These are phyloP conservation scores for Petrophora chlorosata DNA, from an alignment of 2,888 invertebrate genomes.

Conservation along the genomic window DNA sequence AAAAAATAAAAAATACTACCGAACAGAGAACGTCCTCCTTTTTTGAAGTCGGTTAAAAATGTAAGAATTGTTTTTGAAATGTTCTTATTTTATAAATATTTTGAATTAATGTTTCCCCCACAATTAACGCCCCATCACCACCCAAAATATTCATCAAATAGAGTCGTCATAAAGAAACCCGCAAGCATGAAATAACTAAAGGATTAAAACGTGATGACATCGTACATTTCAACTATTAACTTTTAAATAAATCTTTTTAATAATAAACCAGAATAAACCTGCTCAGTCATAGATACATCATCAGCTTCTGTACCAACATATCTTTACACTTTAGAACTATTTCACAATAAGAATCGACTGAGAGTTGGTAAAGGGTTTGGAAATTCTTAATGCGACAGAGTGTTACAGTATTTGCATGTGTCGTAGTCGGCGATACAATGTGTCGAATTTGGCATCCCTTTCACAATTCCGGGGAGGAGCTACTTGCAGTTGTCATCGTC, in stretches of 20 bases:
- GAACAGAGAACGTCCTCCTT: too few relatives aligned
- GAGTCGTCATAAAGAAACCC: constrained; percentile 31
- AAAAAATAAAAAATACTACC: too few relatives aligned
- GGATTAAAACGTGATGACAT: constrained; percentile 73
- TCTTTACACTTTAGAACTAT: constrained; percentile 1
- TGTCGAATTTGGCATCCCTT: constrained; percentile 76
- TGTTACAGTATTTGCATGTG: constrained; percentile 10
- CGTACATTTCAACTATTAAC: constrained; percentile 57
- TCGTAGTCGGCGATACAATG: constrained; percentile 39
- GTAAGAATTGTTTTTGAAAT: too few relatives aligned
- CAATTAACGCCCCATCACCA: background rate
- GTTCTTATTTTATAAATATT: too few relatives aligned
- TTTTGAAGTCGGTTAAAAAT: too few relatives aligned
- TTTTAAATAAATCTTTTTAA: constrained; percentile 43
- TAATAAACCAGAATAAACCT: constrained; percentile 57
- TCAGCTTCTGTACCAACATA: constrained; percentile 51
- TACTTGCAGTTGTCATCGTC: constrained; percentile 69
- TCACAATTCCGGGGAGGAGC: constrained; percentile 62
- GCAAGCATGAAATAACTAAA: constrained; percentile 73
- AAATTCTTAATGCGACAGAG: constrained; percentile 10
- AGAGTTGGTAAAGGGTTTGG: background rate
- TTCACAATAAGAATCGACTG: background rate
- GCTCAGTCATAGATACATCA: constrained; percentile 75
- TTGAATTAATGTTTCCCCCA: background rate
- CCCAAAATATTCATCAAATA: constrained; percentile 19